phyloP scores from a whole-genome alignment of 1,140 invertebrate species.

The Planococcus citri region DNA sequence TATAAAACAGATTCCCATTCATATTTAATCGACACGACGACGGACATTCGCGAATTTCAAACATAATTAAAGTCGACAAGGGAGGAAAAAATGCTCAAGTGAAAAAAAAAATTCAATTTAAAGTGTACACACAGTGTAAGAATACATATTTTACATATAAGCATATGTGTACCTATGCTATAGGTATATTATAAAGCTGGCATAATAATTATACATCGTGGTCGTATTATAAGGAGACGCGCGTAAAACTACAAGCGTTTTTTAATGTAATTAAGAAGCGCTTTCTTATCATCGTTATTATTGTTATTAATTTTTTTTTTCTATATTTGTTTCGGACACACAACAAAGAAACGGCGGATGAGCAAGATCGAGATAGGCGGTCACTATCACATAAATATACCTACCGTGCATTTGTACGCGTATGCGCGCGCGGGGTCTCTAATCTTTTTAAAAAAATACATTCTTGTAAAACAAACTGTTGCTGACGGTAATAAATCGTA shows the following conservation, averaged over 20 bases:
- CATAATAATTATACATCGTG: no score
- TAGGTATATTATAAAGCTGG: no score
- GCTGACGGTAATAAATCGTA: slow-evolving; percentile 12
- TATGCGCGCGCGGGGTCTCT: background rate
- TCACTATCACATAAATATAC: background rate
- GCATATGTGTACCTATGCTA: no score
- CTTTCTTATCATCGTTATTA: slow-evolving; percentile 14
- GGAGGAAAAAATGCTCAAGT: background rate
- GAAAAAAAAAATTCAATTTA: background rate
- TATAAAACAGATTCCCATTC: no score
- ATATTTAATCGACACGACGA: no score
- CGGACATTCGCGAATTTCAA: background rate
- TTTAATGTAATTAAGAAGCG: slow-evolving; percentile 19
- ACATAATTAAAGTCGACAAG: background rate
- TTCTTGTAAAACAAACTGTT: slow-evolving; percentile 20
- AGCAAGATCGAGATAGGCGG: slow-evolving; percentile 18
- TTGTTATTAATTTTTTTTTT: slow-evolving; percentile 17
- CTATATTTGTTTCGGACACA: slow-evolving; percentile 6
- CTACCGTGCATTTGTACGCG: background rate
- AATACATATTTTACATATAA: no score
- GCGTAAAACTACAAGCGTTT: background rate
- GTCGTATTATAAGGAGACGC: background rate
- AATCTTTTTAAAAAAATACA: background rate
- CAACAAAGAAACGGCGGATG: slow-evolving; percentile 13
- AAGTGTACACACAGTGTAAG: no score